phyloP scores from a whole-genome alignment of 2,888 invertebrate genomes.

The Tetropium fuscum region DNA sequence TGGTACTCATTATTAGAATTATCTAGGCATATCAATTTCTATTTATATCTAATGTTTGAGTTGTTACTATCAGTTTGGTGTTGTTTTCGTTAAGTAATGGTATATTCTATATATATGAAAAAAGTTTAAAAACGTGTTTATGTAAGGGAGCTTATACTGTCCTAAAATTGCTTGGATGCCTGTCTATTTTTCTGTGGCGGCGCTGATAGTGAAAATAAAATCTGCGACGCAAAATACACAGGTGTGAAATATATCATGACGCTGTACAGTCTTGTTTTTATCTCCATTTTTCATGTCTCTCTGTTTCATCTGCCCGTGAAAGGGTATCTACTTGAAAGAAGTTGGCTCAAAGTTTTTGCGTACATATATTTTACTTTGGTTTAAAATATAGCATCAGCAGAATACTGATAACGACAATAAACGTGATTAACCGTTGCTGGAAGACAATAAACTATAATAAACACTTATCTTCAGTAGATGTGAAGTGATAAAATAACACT shows the following conservation, averaged over 20 bases:
- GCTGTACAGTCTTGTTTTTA: not conserved
- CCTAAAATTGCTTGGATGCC: no score
- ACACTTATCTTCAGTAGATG: constrained; percentile 22
- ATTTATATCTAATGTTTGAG: no score
- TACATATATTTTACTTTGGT: not conserved
- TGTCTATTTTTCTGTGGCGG: not conserved
- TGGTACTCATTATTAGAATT: no score
- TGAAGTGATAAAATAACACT: constrained; percentile 28
- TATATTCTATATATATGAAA: no score
- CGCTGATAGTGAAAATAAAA: not conserved
- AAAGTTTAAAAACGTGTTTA: not conserved
- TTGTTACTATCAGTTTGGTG: no score
- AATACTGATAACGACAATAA: not conserved
- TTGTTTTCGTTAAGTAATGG: no score
- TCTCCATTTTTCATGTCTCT: not conserved
- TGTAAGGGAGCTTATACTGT: not conserved
- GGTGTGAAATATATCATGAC: not conserved
- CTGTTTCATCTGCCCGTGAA: no score
- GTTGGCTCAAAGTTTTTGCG: not conserved
- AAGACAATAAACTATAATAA: constrained; percentile 23
- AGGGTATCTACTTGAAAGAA: no score
- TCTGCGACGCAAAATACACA: not conserved
- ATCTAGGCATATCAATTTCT: no score
- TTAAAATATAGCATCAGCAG: not conserved
- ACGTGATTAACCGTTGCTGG: not conserved